Percentiles rank a stretch among this genome's conserved stretches.
Conservation (phyloP, 2,797 vertebrate genomes). For the Clarias laeviceps region DNA sequence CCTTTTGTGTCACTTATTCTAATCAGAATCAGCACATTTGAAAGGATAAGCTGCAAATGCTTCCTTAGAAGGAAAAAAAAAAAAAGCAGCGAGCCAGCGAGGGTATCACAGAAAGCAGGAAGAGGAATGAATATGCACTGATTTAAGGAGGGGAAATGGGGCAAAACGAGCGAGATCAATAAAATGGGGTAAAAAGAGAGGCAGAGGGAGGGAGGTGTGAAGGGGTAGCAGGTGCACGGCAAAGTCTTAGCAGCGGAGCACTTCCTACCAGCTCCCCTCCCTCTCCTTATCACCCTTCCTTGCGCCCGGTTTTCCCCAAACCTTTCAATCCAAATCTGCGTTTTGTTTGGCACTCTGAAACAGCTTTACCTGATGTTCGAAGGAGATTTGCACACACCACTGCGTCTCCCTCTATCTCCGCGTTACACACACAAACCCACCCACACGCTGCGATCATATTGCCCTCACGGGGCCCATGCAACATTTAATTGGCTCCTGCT, state of each 20-base stretch:
- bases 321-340: slow-evolving; percentile 11
- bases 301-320: not conserved
- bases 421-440: slow-evolving; percentile 24
- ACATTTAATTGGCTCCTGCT: slow-evolving; percentile 37
- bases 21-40: not conserved
- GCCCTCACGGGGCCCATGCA: slow-evolving; percentile 43
- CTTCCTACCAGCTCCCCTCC: not conserved
- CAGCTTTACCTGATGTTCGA: slow-evolving; percentile 42
- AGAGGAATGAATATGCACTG: slow-evolving; percentile 14
- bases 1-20: not conserved
- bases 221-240: slow-evolving; percentile 66
- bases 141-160: slow-evolving; percentile 13
- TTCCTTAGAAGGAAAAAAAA: not conserved
- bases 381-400: slow-evolving; percentile 42
- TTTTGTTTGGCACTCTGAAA: slow-evolving; percentile 24
- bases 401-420: slow-evolving; percentile 35
- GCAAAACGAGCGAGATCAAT: slow-evolving; percentile 5
- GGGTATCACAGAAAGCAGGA: slow-evolving; percentile 5
- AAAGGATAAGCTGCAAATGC: slow-evolving; percentile 3
- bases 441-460: slow-evolving; percentile 6
- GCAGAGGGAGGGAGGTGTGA: slow-evolving; percentile 23
- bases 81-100: not conserved
- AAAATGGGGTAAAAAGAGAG: slow-evolving; percentile 21
- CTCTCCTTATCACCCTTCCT: not conserved
- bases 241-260: slow-evolving; percentile 49